phyloP scores from a whole-genome alignment of 2,888 invertebrate genomes.

The Yponomeuta sedellus region DNA sequence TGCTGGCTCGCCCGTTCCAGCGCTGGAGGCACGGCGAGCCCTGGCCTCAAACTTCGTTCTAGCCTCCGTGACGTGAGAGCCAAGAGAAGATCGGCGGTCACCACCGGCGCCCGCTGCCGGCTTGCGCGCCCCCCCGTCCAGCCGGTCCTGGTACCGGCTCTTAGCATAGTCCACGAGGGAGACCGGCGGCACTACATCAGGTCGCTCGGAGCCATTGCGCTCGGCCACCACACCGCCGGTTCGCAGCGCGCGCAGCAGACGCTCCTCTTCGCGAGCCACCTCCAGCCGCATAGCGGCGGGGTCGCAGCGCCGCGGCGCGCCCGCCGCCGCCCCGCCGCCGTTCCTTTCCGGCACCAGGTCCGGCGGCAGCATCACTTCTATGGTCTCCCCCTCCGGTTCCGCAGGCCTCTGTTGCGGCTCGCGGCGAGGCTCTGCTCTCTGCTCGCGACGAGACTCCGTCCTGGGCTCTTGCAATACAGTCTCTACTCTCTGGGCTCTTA shows the following conservation, averaged over 20 bases:
- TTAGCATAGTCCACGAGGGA: conserved; percentile 81
- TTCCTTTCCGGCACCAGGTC: conserved; percentile 75
- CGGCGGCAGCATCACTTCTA: conserved; percentile 80
- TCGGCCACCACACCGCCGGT: conserved; percentile 78
- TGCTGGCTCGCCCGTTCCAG: conserved; percentile 54
- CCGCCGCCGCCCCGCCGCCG: conserved; percentile 39
- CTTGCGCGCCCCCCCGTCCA: conserved; percentile 69
- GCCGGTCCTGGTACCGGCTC: conserved; percentile 77
- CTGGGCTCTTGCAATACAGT: no score
- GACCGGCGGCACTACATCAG: conserved; percentile 70
- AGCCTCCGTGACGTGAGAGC: conserved; percentile 70
- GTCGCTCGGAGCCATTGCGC: conserved; percentile 52
- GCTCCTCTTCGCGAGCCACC: conserved; percentile 88
- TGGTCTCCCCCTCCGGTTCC: conserved; percentile 70
- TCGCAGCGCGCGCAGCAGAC: conserved; percentile 85
- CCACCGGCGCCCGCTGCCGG: conserved; percentile 61
- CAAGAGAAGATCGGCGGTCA: conserved; percentile 61
- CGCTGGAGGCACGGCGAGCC: conserved; percentile 66
- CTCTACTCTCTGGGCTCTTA: conserved; percentile 54
- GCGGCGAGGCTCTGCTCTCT: conserved; percentile 49
- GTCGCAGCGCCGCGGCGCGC: conserved; percentile 50
- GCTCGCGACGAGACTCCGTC: conserved; percentile 38
- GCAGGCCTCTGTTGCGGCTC: conserved; percentile 54
- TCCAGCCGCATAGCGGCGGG: conserved; percentile 79
- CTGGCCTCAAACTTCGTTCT: conserved; percentile 72